phyloP scores from a whole-genome alignment of 2,113 vertebrate species.

The Semnornis frantzii region DNA sequence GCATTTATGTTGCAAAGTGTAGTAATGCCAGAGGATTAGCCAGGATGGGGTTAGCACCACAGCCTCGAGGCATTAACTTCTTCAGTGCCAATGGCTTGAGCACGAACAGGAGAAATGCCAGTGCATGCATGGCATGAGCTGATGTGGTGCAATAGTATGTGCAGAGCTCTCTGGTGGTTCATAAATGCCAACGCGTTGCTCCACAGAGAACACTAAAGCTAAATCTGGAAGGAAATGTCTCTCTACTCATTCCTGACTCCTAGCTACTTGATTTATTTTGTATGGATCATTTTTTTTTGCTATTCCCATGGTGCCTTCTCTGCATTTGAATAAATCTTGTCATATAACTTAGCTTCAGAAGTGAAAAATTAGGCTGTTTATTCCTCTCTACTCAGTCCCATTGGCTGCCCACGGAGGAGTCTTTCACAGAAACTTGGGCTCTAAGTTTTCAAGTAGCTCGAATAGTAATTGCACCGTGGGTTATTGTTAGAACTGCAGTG shows the following conservation, averaged over 20 bases:
- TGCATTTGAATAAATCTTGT: background rate
- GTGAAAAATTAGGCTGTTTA: background rate
- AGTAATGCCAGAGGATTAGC: constrained; percentile 29
- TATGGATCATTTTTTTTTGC: fast-evolving
- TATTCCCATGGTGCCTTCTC: background rate
- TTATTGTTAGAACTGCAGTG: constrained; percentile 55
- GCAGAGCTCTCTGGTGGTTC: background rate
- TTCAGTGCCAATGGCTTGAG: constrained; percentile 1
- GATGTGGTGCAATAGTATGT: background rate
- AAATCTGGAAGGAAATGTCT: background rate
- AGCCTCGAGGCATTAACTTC: background rate
- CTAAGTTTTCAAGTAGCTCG: constrained; percentile 55
- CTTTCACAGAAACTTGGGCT: constrained; percentile 13
- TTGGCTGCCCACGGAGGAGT: background rate
- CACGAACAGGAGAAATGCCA: background rate
- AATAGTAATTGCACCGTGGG: background rate
- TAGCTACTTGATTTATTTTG: constrained; percentile 7
- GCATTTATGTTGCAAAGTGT: constrained; percentile 3
- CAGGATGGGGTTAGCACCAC: background rate
- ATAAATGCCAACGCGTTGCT: background rate
- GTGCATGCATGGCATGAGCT: background rate
- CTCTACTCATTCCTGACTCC: background rate
- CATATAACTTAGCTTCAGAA: background rate
- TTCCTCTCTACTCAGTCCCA: background rate
- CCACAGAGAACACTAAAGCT: background rate